Conservation (phyloP, 2,113 vertebrate species). For the Eolophus roseicapilla region DNA sequence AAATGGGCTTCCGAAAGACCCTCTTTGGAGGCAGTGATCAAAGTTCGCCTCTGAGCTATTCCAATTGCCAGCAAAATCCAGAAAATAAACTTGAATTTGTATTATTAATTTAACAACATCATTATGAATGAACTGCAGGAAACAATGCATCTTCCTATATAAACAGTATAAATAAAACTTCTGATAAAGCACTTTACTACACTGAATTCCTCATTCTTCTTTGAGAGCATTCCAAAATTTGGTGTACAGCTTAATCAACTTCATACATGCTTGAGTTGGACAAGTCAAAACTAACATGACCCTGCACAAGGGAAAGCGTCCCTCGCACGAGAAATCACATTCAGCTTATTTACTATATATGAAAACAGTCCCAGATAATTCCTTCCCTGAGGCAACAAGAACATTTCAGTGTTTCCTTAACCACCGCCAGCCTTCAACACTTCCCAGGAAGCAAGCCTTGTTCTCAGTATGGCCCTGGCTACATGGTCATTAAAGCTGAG, state of each 20-base stretch:
- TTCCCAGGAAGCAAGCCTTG: slow-evolving; percentile 32
- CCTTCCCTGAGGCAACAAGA: slow-evolving; percentile 35
- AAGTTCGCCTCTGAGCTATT: not conserved
- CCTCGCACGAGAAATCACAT: slow-evolving; percentile 20
- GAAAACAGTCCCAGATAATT: slow-evolving; percentile 36
- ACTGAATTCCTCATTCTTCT: slow-evolving; percentile 23
- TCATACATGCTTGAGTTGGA: slow-evolving; percentile 26
- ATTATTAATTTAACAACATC: not conserved
- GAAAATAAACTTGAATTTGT: not conserved
- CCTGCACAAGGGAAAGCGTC: not conserved
- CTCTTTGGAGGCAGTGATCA: not conserved
- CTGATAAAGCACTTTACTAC: slow-evolving; percentile 24
- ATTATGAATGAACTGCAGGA: slow-evolving; percentile 14
- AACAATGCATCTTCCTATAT: slow-evolving; percentile 30
- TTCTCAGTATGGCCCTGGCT: slow-evolving; percentile 34
- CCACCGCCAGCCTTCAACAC: not conserved
- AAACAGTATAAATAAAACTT: slow-evolving; percentile 28
- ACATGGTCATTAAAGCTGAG: slow-evolving; percentile 31
- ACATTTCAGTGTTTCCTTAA: slow-evolving; percentile 36
- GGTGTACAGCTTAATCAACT: slow-evolving; percentile 7
- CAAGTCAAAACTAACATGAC: slow-evolving; percentile 65
- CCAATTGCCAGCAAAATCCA: not conserved
- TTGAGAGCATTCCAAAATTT: slow-evolving; percentile 54
- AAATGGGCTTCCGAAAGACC: not conserved
- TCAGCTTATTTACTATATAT: slow-evolving; percentile 34